Base-by-base conservation (phyloP, 2,113 vertebrate genomes). In the Oxyruncus cristatus region DNA sequence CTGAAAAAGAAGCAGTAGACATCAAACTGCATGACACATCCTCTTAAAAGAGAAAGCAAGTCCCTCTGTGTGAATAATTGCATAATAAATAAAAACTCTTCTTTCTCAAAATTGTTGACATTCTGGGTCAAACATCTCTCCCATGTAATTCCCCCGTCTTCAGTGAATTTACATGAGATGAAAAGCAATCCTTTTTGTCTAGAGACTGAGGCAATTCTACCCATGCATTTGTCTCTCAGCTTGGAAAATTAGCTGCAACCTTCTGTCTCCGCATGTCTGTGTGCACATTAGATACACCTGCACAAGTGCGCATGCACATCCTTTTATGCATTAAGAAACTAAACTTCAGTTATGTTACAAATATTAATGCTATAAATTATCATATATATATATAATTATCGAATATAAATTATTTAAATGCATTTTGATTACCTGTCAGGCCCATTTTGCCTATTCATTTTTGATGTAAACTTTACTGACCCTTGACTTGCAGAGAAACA, bases 11-110 rank as follows among this genome's bases (percentile, higher is more conserved):
- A 95, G 75, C 33, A 79, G 39, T 17, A 22, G 75, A 91, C 8
- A 33, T 95, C 94, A 94, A 94, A 63, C 67, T 81, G 56, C 23
- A 23, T 88, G 93, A 93, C 78, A 86, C 46, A 81, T 83, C 46
- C 63, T 95, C 71, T 95, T 88, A 67, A 88, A 90, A 92, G 85
- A 88, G 56, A 79, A 91, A 87, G 58, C 50, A 89, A 87, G 44
- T 94, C 83, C 86, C 50, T 92, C 70, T 67, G 74, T 74, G 52
- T 94, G 95, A 95, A 94, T 94, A 97, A 84, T 67, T 84, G 58
- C 80, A 91, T 86, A 88, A 91, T 76, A 95, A 97, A 92, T 95
- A 91, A 92, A 82, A 93, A 58, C 91, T 2, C 3, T 81, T 87
- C 41, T 93, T 94, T 88, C 76, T 96, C 77, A 92, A 93, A 76